Percentiles rank a stretch among this genome's conserved stretches.
Evolutionary conservation across 2,888 invertebrate species (phyloP).

Genomic region (Chymomyza procnemis): DNA sequence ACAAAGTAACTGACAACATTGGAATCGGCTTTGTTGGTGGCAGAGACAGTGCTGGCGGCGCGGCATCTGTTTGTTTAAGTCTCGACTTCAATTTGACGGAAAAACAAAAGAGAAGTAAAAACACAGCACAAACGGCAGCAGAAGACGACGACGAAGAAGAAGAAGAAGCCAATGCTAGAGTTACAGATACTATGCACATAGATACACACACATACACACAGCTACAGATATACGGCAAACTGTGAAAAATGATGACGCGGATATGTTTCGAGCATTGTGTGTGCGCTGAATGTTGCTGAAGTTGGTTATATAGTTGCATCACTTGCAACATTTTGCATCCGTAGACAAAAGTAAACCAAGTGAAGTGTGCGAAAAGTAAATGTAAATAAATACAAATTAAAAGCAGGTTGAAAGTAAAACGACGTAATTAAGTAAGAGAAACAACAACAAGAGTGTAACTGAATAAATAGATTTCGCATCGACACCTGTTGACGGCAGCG

Average conservation of each 20-base stretch:
- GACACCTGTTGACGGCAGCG: slow-evolving; percentile 56
- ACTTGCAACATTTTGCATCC: slow-evolving; percentile 16
- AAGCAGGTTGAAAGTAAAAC: slow-evolving; percentile 43
- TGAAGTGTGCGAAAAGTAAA: slow-evolving; percentile 2
- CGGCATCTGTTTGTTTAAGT: slow-evolving; percentile 2
- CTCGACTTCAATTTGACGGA: slow-evolving; percentile 1
- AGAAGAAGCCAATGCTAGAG: neutral
- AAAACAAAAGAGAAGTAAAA: neutral
- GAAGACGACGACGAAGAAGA: neutral
- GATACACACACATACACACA: neutral
- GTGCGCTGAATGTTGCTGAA: slow-evolving; percentile 51
- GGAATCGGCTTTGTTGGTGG: slow-evolving; percentile 27
- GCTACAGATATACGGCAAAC: neutral
- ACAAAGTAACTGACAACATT: slow-evolving; percentile 50
- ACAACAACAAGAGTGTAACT: slow-evolving; percentile 43
- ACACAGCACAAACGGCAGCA: neutral
- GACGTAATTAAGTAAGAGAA: slow-evolving; percentile 27
- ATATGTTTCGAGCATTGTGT: neutral
- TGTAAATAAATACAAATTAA: slow-evolving; percentile 37
- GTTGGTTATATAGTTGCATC: slow-evolving; percentile 60
- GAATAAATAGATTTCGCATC: slow-evolving; percentile 55
- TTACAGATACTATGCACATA: neutral
- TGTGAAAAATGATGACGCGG: neutral
- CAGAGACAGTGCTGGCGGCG: slow-evolving; percentile 21
- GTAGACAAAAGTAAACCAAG: neutral